These are phyloP conservation scores for Calameuta pallipes DNA, from an alignment of 2,888 invertebrate species.

Conservation along the genomic window DNA sequence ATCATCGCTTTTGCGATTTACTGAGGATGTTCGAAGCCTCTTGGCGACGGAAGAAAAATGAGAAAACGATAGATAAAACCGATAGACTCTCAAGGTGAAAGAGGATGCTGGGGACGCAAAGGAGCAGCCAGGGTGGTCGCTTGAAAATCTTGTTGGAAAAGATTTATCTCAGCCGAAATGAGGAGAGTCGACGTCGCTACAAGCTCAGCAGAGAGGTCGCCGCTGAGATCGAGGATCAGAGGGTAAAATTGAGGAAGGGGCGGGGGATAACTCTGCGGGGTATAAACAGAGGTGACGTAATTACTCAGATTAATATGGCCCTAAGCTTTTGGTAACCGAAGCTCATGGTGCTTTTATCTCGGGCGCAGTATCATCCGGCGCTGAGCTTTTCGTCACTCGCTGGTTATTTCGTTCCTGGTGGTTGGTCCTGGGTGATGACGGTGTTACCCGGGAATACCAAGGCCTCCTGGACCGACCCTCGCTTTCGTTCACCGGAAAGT, in stretches of 20 bases:
- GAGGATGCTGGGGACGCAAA: no score
- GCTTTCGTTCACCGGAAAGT: conserved; percentile 46
- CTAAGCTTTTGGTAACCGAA: conserved; percentile 46
- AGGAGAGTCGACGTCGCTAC: neutral
- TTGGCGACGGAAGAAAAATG: no score
- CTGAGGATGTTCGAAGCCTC: no score
- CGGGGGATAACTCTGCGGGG: conserved; percentile 1
- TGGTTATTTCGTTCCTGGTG: no score
- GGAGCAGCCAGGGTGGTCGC: no score
- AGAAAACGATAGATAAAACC: no score
- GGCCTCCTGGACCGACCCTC: conserved; percentile 3
- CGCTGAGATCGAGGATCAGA: neutral
- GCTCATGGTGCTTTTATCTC: conserved; percentile 41
- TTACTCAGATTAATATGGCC: conserved; percentile 61
- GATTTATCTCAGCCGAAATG: neutral
- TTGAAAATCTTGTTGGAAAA: no score
- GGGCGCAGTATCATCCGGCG: conserved; percentile 47
- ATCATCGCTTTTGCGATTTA: no score
- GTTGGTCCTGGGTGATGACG: no score
- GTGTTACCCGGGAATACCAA: no score
- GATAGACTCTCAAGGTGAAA: no score
- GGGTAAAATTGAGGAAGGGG: neutral
- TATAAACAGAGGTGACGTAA: conserved; percentile 51
- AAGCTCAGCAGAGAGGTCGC: neutral
- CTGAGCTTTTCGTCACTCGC: conserved; percentile 17